Percentiles rank a stretch among this genome's conserved stretches.
phyloP scores from a whole-genome alignment of 2,888 invertebrate genomes.

The Cenopis cana region DNA sequence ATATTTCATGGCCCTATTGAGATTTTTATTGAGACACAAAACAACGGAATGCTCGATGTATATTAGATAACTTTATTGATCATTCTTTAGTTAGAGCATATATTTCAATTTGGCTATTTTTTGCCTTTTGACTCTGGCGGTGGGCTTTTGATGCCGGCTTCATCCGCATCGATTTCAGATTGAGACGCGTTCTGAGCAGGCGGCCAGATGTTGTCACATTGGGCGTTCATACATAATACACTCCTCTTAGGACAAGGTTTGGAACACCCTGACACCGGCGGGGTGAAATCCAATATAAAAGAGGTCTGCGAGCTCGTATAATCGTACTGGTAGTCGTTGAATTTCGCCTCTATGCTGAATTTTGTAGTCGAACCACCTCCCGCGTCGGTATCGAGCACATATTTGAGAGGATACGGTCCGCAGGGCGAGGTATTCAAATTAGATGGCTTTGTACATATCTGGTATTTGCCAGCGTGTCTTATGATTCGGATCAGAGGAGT shows the following conservation, averaged over 20 bases:
- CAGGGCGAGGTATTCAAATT: slow-evolving; percentile 72
- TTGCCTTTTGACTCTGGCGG: neutral
- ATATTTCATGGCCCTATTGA: neutral
- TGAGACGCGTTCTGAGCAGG: slow-evolving; percentile 3
- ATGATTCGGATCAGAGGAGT: slow-evolving; percentile 70
- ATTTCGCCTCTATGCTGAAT: slow-evolving; percentile 77
- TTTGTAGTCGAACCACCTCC: slow-evolving; percentile 51
- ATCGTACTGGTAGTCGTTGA: slow-evolving; percentile 77
- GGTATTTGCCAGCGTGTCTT: slow-evolving; percentile 74
- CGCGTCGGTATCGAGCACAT: slow-evolving; percentile 67
- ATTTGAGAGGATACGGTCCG: slow-evolving; percentile 75
- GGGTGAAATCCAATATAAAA: slow-evolving; percentile 76
- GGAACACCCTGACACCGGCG: slow-evolving; percentile 67
- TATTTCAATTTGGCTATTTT: neutral
- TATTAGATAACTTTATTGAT: slow-evolving; percentile 2
- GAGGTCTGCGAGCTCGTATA: slow-evolving; percentile 77
- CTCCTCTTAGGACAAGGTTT: slow-evolving; percentile 68
- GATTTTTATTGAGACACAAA: slow-evolving; percentile 1
- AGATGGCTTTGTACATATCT: slow-evolving; percentile 74
- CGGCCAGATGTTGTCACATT: slow-evolving; percentile 11
- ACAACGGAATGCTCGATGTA: slow-evolving; percentile 7
- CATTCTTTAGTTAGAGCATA: neutral
- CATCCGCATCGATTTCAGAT: neutral
- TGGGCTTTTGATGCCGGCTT: neutral
- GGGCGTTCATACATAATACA: slow-evolving; percentile 53